Percentiles rank a stretch among this genome's conserved stretches.
Conservation (phyloP, 1,140 invertebrate genomes). For the Mizuhopecten yessoensis region DNA sequence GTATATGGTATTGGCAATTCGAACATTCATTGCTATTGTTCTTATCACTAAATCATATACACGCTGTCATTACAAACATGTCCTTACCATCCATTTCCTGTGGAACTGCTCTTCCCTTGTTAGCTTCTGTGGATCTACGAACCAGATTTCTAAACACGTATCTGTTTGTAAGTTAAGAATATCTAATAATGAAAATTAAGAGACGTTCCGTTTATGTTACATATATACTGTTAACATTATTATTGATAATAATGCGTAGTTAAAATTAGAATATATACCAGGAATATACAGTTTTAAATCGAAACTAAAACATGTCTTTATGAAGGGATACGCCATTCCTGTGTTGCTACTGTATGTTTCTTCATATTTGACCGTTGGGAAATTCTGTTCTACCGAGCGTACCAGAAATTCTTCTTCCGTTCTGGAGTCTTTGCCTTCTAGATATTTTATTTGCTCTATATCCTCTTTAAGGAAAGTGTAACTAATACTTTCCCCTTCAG, state of each 20-base stretch:
- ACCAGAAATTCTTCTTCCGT: background rate
- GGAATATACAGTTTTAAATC: no score
- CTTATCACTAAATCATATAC: no score
- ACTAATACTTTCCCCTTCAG: background rate
- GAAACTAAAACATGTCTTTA: no score
- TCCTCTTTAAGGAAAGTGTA: background rate
- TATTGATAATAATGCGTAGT: no score
- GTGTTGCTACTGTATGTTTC: background rate
- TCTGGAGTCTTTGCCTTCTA: background rate
- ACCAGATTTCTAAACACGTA: background rate
- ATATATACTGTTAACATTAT: no score
- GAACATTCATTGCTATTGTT: no score
- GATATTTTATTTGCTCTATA: background rate
- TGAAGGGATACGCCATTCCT: background rate
- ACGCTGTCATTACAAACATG: no score
- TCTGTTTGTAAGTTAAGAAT: background rate
- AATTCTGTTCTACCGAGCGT: background rate
- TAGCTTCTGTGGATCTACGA: background rate
- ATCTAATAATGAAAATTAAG: background rate
- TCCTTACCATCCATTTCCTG: no score
- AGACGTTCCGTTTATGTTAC: no score
- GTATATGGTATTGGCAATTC: no score
- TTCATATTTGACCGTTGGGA: background rate
- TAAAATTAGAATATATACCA: no score
- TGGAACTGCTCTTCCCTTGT: background rate